Evolutionary conservation across 64 coral and sea anemone species (phyloP), one percentile per base, ranked within the genome.

Genomic region (Pachyseris speciosa): DNA sequence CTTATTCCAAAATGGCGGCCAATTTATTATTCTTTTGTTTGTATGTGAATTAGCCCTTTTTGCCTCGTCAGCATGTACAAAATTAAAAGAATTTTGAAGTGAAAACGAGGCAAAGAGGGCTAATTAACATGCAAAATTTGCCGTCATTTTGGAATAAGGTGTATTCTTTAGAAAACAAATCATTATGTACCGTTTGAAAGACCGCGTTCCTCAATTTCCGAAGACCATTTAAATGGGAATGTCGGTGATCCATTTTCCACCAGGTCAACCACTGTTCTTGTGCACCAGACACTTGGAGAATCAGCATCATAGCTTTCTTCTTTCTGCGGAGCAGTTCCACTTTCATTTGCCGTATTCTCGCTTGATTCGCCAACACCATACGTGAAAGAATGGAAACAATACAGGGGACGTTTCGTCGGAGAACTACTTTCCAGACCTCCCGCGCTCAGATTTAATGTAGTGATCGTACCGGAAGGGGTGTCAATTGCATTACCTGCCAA

Each of bases 351-450:
- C 26, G 4, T 34, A 63, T 38, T 41, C 53, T 39, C 77, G 33
- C 22, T 40, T 10, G 52, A 40, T 19, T n/a, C 52, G 7, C 53
- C 32, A 20, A 41, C 77, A 15, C 77, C 77, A 20, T 81, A 81
- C 20, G 77, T 81, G 37, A 81, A 81, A 22, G 77, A 81, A 63
- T 81, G 77, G 53, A 63, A 81, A 81, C 77, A 81, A 81, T 81
- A 81, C 28, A 81, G 0, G 19, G 77, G 77, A 81, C 77, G 60
- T 81, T 37, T 49, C 2, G 25, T 59, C 6, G 75, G 50, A n/a
- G 47, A 40, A 40, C 71, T 74, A 16, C 6, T 22, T 30, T 81
- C 53, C 12, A 19, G 33, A 79, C 44, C 58, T 26, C 19, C 7
- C 0, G 48, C 2, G 53, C 53, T 38, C 19, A 81, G 11, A 16